phyloP scores from a whole-genome alignment of 2,797 vertebrate genomes.

The Gobio occitaniae region DNA sequence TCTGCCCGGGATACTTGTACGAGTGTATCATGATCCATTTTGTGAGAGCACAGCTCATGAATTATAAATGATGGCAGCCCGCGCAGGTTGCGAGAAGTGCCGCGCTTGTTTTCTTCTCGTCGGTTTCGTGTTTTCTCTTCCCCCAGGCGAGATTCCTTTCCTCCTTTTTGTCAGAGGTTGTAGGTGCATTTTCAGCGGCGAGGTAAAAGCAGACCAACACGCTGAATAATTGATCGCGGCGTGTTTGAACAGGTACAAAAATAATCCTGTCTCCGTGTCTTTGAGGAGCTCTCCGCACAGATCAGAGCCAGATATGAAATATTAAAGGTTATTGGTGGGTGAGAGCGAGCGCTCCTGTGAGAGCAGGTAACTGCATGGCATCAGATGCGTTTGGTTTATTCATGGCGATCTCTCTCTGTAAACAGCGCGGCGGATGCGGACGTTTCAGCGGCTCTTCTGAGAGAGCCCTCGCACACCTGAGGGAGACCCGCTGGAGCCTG shows the following conservation, averaged over 20 bases:
- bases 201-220: constrained; percentile 78
- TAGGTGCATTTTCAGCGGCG: constrained; percentile 76
- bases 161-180: constrained; percentile 65
- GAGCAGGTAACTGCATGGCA: constrained; percentile 65
- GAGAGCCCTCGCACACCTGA: constrained; percentile 26
- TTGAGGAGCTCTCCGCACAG: constrained; percentile 74
- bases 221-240: constrained; percentile 90
- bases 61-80: constrained; percentile 63
- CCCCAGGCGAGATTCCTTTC: constrained; percentile 61
- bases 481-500: not conserved
- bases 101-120: constrained; percentile 57
- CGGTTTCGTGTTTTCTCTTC: constrained; percentile 55
- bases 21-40: constrained; percentile 63
- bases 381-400: constrained; percentile 77
- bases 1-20: constrained; percentile 54
- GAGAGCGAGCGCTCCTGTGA: constrained; percentile 69
- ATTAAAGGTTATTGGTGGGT: constrained; percentile 83
- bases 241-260: constrained; percentile 95
- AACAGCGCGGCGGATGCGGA: constrained; percentile 35
- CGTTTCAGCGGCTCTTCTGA: not conserved
- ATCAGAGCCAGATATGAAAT: constrained; percentile 80
- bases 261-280: constrained; percentile 75
- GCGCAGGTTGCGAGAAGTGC: constrained; percentile 59
- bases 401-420: constrained; percentile 72
- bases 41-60: constrained; percentile 60